These are phyloP conservation scores for Cataglyphis hispanica DNA, from an alignment of 1,140 invertebrate genomes.

Conservation along the genomic window DNA sequence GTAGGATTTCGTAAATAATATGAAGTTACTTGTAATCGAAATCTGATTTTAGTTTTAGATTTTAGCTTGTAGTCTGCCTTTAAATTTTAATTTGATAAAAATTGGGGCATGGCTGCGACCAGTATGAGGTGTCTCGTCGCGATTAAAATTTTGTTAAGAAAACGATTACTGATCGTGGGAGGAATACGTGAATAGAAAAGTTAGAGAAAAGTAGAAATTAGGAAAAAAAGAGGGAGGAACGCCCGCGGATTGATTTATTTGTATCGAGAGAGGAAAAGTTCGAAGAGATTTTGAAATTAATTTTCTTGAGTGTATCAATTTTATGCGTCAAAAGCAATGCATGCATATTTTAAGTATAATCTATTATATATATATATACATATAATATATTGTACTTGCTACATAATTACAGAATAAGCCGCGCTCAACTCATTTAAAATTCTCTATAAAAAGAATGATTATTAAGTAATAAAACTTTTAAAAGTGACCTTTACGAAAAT, in stretches of 20 bases:
- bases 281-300: not conserved
- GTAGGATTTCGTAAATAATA: conserved; percentile 38
- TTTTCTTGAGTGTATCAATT: conserved; percentile 38
- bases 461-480: conserved; percentile 34
- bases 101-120: conserved; percentile 36
- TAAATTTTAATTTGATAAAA: conserved; percentile 50
- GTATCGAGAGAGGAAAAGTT: conserved; percentile 39
- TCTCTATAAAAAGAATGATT: conserved; percentile 23
- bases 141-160: conserved; percentile 42
- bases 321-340: conserved; percentile 25
- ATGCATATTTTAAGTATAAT: not conserved
- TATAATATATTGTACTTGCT: conserved; percentile 18
- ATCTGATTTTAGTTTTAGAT: conserved; percentile 47
- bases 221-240: not conserved
- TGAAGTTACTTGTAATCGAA: conserved; percentile 49
- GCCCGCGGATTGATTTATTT: not conserved
- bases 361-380: conserved; percentile 17
- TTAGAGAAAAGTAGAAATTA: not conserved
- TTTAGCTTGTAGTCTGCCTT: conserved; percentile 45
- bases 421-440: not conserved
- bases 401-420: conserved; percentile 24
- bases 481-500: conserved; percentile 39
- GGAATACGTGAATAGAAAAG: not conserved
- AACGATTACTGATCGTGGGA: conserved; percentile 20
- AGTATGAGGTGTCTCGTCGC: conserved; percentile 30